Evolutionary conservation across 2,113 vertebrate genomes (phyloP).

Genomic region (Poecilia latipinna): DNA sequence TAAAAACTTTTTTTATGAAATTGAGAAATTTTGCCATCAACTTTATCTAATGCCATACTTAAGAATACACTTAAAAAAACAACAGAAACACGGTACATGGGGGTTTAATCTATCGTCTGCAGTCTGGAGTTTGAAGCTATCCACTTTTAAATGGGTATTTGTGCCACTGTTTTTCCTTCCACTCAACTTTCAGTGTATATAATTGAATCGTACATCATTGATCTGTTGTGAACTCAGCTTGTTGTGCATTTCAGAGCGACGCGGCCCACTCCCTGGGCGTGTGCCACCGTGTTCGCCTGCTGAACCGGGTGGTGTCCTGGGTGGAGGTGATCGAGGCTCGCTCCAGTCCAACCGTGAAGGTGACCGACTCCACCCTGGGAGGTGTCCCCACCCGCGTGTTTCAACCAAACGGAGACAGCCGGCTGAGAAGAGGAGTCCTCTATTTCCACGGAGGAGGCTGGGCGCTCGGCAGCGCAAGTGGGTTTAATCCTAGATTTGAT

Average conservation of each 20-base stretch:
- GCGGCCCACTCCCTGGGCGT: conserved; percentile 86
- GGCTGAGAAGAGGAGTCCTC: conserved; percentile 84
- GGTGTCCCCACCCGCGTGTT: conserved; percentile 89
- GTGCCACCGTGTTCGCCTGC: conserved; percentile 82
- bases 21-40: too few species aligned
- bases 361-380: conserved; percentile 84
- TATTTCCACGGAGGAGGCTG: conserved; percentile 97
- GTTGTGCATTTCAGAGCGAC: conserved; percentile 80
- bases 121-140: too few species aligned
- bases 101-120: too few species aligned
- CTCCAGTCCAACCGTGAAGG: conserved; percentile 80
- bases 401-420: conserved; percentile 70
- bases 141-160: too few species aligned
- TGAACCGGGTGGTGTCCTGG: conserved; percentile 85
- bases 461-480: conserved; percentile 91
- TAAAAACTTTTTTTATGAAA: too few species aligned
- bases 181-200: not conserved
- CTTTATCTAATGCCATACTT: too few species aligned
- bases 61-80: too few species aligned
- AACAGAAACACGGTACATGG: too few species aligned
- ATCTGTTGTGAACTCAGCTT: not conserved
- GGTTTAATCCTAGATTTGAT: conserved; percentile 55
- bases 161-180: not conserved
- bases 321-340: conserved; percentile 83
- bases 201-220: not conserved